These are phyloP conservation scores for Magallana ariakensis DNA, from an alignment of 1,140 invertebrate genomes.

Conservation along the genomic window DNA sequence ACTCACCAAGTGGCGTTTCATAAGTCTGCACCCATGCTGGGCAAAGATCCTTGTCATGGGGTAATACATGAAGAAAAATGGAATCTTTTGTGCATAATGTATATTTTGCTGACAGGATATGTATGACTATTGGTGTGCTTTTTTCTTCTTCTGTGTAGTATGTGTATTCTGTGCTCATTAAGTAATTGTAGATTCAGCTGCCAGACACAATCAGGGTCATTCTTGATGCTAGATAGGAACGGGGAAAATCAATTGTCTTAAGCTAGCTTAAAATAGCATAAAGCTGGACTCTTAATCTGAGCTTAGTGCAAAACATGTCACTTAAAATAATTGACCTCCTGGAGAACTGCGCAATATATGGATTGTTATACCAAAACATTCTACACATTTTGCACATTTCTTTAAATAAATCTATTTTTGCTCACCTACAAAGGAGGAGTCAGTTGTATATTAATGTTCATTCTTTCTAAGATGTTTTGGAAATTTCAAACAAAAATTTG, in stretches of 20 bases:
- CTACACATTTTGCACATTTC: too few relatives aligned
- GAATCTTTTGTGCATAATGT: background rate
- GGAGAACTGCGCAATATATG: background rate
- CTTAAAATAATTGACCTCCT: slow-evolving; percentile 6
- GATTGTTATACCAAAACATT: background rate
- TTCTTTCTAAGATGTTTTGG: too few relatives aligned
- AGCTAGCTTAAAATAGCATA: slow-evolving; percentile 13
- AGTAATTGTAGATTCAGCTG: slow-evolving; percentile 34
- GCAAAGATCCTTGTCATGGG: background rate
- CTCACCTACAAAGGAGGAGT: too few relatives aligned
- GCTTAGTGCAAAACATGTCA: slow-evolving; percentile 8
- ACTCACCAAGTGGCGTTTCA: background rate
- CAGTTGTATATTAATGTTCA: too few relatives aligned
- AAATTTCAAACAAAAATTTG: too few relatives aligned
- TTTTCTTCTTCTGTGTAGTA: background rate
- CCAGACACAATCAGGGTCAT: slow-evolving; percentile 27
- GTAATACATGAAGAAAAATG: background rate
- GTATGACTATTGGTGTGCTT: background rate
- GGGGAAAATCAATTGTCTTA: slow-evolving; percentile 24
- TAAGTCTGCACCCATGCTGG: background rate
- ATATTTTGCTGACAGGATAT: background rate
- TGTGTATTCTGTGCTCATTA: slow-evolving; percentile 25
- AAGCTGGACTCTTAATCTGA: slow-evolving; percentile 23
- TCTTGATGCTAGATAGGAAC: background rate
- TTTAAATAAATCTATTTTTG: too few relatives aligned